Percentiles rank a stretch among this genome's conserved stretches.
Evolutionary conservation across 2,797 vertebrate genomes (phyloP).

Genomic region (Gobionotothen gibberifrons): DNA sequence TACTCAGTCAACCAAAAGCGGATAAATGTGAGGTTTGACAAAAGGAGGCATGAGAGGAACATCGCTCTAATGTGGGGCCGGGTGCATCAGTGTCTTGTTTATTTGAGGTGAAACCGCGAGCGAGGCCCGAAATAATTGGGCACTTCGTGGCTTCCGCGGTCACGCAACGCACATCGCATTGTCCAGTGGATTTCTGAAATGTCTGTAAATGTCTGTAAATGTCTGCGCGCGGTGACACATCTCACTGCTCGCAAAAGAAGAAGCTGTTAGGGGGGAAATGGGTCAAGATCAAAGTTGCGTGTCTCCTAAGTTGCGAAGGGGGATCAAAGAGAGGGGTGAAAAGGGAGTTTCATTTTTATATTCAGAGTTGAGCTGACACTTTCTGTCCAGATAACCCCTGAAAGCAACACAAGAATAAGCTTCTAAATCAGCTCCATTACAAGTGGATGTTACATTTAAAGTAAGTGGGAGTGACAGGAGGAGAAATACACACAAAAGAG

Average conservation of each 20-base stretch:
- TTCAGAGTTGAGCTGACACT: conserved; percentile 51
- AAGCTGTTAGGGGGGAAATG: conserved; percentile 70
- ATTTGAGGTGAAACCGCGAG: conserved; percentile 64
- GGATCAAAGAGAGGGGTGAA: conserved; percentile 65
- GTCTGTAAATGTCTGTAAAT: conserved; percentile 62
- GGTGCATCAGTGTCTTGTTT: conserved; percentile 70
- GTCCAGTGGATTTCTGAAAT: conserved; percentile 71
- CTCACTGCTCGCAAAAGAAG: conserved; percentile 45
- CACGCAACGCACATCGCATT: conserved; percentile 58
- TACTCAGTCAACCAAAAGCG: conserved; percentile 40
- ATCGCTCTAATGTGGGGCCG: conserved; percentile 46
- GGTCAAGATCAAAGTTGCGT: conserved; percentile 77
- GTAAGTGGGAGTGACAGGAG: conserved; percentile 49
- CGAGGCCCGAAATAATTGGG: conserved; percentile 72
- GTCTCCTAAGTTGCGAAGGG: conserved; percentile 51
- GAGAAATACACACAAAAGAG: conserved; percentile 53
- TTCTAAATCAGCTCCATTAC: conserved; percentile 35
- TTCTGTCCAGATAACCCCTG: conserved; percentile 41
- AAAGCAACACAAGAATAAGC: conserved; percentile 20
- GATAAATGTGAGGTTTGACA: conserved; percentile 50
- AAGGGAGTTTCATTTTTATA: conserved; percentile 43
- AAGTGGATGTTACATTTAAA: conserved; percentile 18
- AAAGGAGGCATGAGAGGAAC: conserved; percentile 51
- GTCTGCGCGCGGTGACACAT: conserved; percentile 64
- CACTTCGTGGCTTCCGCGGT: conserved; percentile 42